A percentile compares a stretch with the other conserved stretches of the same genome.
phyloP scores from a whole-genome alignment of 2,888 invertebrate species.

The Drosophila imparisetae region DNA sequence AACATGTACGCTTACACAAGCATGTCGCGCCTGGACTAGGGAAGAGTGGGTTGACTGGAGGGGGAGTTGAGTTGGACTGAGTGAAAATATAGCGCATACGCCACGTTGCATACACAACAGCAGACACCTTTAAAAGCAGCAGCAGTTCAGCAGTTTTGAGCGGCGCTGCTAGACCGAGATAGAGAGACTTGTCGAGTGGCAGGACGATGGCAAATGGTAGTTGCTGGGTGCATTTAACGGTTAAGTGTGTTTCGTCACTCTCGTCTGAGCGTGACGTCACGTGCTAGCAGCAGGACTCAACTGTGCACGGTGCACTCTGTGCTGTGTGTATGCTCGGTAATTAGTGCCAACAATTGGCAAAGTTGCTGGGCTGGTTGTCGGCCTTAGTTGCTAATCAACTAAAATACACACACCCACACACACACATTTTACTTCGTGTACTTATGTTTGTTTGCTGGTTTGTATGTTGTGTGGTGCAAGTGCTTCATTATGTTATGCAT shows the following conservation, averaged over 20 bases:
- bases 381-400: conserved; percentile 65
- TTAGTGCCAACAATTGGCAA: conserved; percentile 73
- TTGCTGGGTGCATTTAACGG: conserved; percentile 74
- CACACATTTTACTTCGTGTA: conserved; percentile 10
- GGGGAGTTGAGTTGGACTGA: not conserved
- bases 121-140: conserved; percentile 55
- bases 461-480: conserved; percentile 37
- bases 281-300: conserved; percentile 38
- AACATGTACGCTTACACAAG: conserved; percentile 72
- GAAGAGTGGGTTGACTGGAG: not conserved
- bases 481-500: conserved; percentile 74
- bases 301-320: conserved; percentile 2
- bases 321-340: conserved; percentile 56
- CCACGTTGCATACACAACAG: conserved; percentile 62
- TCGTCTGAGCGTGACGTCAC: conserved; percentile 75
- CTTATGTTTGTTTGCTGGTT: conserved; percentile 17
- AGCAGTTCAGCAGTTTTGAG: not conserved
- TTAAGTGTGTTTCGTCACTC: conserved; percentile 74
- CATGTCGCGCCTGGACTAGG: conserved; percentile 39
- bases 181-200: not conserved
- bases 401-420: conserved; percentile 32
- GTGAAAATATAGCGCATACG: conserved; percentile 62
- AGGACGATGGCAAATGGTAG: conserved; percentile 9
- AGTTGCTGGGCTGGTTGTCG: conserved; percentile 31
- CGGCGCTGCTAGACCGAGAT: not conserved